phyloP scores from a whole-genome alignment of 2,113 vertebrate genomes.

The Tenebrosternarchus preto region DNA sequence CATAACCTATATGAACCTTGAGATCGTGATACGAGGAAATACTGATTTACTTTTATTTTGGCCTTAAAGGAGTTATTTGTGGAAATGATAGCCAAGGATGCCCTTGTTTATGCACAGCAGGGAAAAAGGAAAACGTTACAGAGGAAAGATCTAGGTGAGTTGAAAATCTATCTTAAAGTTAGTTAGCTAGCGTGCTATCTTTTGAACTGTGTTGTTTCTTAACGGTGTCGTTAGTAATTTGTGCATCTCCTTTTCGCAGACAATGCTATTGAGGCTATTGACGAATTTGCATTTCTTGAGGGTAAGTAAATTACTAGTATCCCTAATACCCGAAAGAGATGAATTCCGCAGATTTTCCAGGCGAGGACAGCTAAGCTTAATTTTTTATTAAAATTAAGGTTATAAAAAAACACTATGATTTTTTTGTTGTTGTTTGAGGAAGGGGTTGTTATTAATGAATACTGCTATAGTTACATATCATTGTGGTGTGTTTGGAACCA shows the following conservation, averaged over 20 bases:
- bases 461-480: no score
- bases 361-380: no score
- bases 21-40: neutral
- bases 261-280: slow-evolving; percentile 92
- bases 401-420: no score
- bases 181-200: neutral
- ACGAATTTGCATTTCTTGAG: slow-evolving; percentile 97
- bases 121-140: slow-evolving; percentile 96
- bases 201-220: neutral
- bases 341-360: no score
- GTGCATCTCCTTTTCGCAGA: slow-evolving; percentile 72
- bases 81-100: slow-evolving; percentile 95
- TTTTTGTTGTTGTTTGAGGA: no score
- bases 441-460: no score
- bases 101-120: slow-evolving; percentile 89
- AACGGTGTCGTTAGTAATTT: neutral
- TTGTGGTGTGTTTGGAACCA: no score
- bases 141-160: slow-evolving; percentile 90
- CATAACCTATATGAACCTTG: neutral
- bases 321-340: neutral
- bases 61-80: slow-evolving; percentile 89
- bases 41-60: neutral
- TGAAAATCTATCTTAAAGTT: neutral
- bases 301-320: slow-evolving; percentile 70
- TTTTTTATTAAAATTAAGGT: no score